Percentiles rank a stretch among this genome's conserved stretches.
phyloP scores from a whole-genome alignment of 1,140 invertebrate genomes.

The Platorchestia sp. region DNA sequence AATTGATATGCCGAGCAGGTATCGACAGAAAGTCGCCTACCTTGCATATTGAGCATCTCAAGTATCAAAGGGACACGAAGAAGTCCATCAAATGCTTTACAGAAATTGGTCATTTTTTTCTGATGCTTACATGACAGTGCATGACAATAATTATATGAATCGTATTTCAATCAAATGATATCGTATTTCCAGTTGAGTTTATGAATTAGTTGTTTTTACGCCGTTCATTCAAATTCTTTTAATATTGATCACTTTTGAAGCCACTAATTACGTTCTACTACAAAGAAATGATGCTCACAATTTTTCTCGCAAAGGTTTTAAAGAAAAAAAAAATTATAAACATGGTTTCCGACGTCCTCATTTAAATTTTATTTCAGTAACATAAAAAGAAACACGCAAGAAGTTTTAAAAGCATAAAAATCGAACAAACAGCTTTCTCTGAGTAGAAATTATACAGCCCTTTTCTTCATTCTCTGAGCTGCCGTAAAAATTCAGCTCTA shows the following conservation, averaged over 20 bases:
- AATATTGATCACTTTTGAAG: background rate
- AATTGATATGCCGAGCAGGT: background rate
- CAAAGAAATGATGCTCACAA: background rate
- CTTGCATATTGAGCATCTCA: background rate
- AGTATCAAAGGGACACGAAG: background rate
- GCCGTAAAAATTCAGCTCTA: background rate
- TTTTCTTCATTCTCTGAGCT: too few relatives aligned
- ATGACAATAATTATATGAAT: background rate
- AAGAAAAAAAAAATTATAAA: background rate
- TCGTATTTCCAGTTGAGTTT: background rate
- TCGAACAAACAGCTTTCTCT: too few relatives aligned
- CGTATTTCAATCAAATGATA: background rate
- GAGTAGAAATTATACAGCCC: too few relatives aligned
- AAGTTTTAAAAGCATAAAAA: background rate
- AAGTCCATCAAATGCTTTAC: background rate
- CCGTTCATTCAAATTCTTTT: background rate
- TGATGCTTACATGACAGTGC: background rate
- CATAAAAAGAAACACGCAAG: background rate
- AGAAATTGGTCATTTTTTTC: background rate
- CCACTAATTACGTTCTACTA: too few relatives aligned
- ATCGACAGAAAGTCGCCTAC: background rate
- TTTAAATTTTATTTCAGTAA: background rate
- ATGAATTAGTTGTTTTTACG: background rate
- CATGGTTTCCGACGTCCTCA: background rate
- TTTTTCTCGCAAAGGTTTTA: background rate